phyloP scores from a whole-genome alignment of 2,113 vertebrate species.

The Agapornis roseicollis region DNA sequence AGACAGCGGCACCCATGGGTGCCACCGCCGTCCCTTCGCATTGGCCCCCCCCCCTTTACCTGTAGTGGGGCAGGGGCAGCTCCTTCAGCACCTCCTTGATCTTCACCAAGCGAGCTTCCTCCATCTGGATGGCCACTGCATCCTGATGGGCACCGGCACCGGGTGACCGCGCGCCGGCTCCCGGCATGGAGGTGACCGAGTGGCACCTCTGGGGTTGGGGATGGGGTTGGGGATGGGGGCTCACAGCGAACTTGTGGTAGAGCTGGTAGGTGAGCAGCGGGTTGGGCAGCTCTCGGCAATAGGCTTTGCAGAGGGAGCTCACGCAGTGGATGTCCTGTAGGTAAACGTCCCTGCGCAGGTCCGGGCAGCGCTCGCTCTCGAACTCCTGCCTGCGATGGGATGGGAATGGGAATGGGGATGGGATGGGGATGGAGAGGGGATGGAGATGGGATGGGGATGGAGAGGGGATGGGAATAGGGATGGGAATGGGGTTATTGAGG shows the following conservation, averaged over 20 bases:
- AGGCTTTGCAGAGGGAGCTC: conserved; percentile 92
- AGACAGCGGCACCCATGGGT: accelerated
- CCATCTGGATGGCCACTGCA: conserved; percentile 86
- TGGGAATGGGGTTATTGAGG: too few species aligned
- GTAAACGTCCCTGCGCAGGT: conserved; percentile 84
- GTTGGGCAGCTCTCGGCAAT: conserved; percentile 94
- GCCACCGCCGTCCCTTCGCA: accelerated
- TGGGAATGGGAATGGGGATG: neutral
- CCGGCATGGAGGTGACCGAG: too few species aligned
- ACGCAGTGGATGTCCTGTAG: conserved; percentile 96
- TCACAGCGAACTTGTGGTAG: conserved; percentile 93
- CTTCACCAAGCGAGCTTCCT: conserved; percentile 88
- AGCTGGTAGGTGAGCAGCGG: conserved; percentile 94
- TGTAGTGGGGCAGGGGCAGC: conserved; percentile 83
- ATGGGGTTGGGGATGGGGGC: conserved; percentile 3
- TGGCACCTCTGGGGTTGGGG: neutral
- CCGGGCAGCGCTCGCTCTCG: conserved; percentile 79
- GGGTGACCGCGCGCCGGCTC: neutral
- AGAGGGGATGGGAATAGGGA: too few species aligned
- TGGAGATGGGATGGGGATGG: too few species aligned
- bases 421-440: neutral
- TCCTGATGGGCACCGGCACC: conserved; percentile 72
- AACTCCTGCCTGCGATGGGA: conserved; percentile 82
- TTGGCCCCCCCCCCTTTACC: conserved; percentile 69
- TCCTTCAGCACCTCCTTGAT: conserved; percentile 89